Conservation (phyloP, 2,113 vertebrate species). For the Plectropomus leopardus region DNA sequence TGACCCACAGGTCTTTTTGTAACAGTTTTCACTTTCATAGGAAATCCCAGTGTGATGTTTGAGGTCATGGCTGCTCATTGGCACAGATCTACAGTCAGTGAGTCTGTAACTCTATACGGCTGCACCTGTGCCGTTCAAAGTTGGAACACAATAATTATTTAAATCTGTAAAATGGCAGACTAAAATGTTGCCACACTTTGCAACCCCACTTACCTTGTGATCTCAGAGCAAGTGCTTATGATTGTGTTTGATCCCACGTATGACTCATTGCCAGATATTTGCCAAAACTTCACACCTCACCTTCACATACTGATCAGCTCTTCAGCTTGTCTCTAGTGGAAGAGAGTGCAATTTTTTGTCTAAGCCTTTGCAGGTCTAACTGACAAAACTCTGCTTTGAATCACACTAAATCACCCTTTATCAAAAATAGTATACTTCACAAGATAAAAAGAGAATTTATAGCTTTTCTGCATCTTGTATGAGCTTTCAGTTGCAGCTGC, state of each 20-base stretch:
- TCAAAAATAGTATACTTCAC: not conserved
- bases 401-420: not conserved
- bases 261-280: not conserved
- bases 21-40: constrained; percentile 35
- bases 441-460: constrained; percentile 6
- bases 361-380: not conserved
- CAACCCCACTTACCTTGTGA: not conserved
- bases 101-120: not conserved
- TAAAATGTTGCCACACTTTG: not conserved
- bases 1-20: constrained; percentile 33
- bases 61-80: constrained; percentile 41
- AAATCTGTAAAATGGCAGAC: not conserved
- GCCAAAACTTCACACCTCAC: not conserved
- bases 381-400: not conserved
- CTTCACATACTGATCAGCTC: not conserved
- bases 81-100: constrained; percentile 28
- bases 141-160: not conserved
- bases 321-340: not conserved
- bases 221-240: not conserved
- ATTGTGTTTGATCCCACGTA: not conserved
- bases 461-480: constrained; percentile 13
- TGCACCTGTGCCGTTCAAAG: not conserved
- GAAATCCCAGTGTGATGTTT: constrained; percentile 24
- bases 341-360: not conserved
- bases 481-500: constrained; percentile 49